Percentiles rank a stretch among this genome's conserved stretches.
phyloP scores from a whole-genome alignment of 2,888 invertebrate species.

The Sthenelais limicola region DNA sequence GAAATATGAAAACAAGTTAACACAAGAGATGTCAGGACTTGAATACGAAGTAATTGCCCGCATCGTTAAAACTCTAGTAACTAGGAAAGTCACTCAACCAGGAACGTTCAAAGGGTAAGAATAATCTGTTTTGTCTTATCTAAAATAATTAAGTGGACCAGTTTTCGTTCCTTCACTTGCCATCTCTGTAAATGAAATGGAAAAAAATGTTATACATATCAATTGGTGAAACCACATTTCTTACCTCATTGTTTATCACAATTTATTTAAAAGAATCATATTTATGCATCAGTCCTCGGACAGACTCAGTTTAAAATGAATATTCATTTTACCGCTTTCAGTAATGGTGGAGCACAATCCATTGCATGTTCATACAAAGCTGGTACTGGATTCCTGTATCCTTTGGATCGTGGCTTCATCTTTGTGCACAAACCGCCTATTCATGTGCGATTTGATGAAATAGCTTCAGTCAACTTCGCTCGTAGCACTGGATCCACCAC shows the following conservation, averaged over 20 bases:
- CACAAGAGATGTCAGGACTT: conserved; percentile 91
- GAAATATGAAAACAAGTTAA: conserved; percentile 93
- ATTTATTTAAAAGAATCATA: too few species aligned
- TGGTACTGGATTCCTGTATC: conserved; percentile 96
- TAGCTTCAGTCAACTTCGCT: conserved; percentile 94
- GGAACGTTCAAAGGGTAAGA: conserved; percentile 91
- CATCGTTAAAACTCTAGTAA: conserved; percentile 96
- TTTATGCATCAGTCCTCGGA: background rate
- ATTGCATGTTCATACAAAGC: conserved; percentile 98
- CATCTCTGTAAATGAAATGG: too few species aligned
- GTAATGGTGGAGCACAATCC: conserved; percentile 89
- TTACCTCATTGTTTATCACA: background rate
- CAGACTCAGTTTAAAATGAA: background rate
- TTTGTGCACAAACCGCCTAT: conserved; percentile 99
- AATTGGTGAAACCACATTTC: background rate
- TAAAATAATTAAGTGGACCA: too few species aligned
- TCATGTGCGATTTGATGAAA: conserved; percentile 97
- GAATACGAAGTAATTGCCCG: conserved; percentile 96
- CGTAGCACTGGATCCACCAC: conserved; percentile 86
- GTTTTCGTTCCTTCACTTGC: too few species aligned
- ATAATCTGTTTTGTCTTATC: background rate
- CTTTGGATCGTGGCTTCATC: conserved; percentile 97
- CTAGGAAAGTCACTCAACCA: conserved; percentile 94
- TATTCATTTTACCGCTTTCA: conserved; percentile 53
- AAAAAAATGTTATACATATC: background rate